Conservation (phyloP, 2,888 invertebrate species). For the Pachycephus smyrnensis region DNA sequence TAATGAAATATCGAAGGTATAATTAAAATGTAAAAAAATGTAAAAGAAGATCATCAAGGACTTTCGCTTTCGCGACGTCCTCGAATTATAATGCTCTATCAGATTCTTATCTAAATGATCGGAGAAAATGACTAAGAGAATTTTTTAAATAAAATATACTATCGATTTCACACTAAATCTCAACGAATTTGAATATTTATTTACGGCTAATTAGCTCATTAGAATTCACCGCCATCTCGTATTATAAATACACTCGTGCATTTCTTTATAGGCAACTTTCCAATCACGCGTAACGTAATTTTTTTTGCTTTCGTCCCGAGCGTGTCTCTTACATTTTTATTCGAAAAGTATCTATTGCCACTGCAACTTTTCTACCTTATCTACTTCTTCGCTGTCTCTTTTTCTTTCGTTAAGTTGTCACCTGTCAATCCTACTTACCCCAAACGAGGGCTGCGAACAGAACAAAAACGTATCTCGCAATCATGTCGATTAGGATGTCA, state of each 20-base stretch:
- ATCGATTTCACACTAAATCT: not conserved
- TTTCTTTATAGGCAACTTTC: not conserved
- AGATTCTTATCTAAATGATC: not conserved
- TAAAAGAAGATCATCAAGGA: not conserved
- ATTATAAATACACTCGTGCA: not conserved
- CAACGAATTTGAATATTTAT: not conserved
- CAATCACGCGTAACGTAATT: not conserved
- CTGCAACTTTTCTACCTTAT: not conserved
- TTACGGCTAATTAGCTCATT: not conserved
- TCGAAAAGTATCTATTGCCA: not conserved
- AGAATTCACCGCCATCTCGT: not conserved
- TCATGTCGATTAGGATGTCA: conserved; percentile 58
- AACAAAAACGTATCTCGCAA: conserved; percentile 48
- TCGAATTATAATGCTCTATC: not conserved
- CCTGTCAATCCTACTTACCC: conserved; percentile 44
- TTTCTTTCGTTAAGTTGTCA: not conserved
- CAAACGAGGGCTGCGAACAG: conserved; percentile 42
- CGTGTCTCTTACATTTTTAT: not conserved
- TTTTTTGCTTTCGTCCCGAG: not conserved
- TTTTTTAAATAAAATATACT: not conserved
- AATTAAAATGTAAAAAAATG: not conserved
- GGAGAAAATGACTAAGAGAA: not conserved
- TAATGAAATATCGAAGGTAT: not conserved
- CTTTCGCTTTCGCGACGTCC: not conserved
- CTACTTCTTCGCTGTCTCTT: not conserved